These are phyloP conservation scores for Pseudoatta argentina DNA, from an alignment of 1,140 invertebrate species.

Conservation along the genomic window DNA sequence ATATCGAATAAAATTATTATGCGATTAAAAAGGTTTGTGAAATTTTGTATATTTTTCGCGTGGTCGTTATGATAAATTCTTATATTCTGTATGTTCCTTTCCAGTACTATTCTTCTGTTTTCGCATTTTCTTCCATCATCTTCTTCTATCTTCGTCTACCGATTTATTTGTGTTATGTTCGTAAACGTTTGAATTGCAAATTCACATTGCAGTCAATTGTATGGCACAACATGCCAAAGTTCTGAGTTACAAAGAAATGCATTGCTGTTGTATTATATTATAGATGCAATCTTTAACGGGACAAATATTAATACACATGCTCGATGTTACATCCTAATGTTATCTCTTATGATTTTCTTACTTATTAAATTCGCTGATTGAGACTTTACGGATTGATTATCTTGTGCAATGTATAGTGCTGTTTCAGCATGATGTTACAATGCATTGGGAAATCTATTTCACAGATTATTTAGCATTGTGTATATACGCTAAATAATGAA, in stretches of 20 bases:
- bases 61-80: slow-evolving; percentile 22
- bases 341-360: slow-evolving; percentile 54
- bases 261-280: slow-evolving; percentile 80
- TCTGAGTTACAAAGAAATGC: slow-evolving; percentile 70
- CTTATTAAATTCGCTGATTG: slow-evolving; percentile 64
- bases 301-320: slow-evolving; percentile 71
- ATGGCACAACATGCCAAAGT: slow-evolving; percentile 56
- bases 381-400: slow-evolving; percentile 50
- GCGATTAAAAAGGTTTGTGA: neutral
- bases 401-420: neutral
- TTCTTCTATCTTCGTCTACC: slow-evolving; percentile 6
- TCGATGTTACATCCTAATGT: slow-evolving; percentile 73
- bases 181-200: slow-evolving; percentile 84
- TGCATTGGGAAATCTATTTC: neutral
- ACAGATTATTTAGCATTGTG: neutral
- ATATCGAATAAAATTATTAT: slow-evolving; percentile 17
- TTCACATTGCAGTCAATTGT: slow-evolving; percentile 77
- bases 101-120: neutral
- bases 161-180: slow-evolving; percentile 81
- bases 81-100: slow-evolving; percentile 17
- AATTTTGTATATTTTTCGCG: slow-evolving; percentile 30
- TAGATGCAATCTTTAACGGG: slow-evolving; percentile 72
- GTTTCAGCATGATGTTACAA: neutral
- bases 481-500: neutral
- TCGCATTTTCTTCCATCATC: slow-evolving; percentile 6